phyloP scores from a whole-genome alignment of 2,888 invertebrate genomes.

The Eupeodes luniger region DNA sequence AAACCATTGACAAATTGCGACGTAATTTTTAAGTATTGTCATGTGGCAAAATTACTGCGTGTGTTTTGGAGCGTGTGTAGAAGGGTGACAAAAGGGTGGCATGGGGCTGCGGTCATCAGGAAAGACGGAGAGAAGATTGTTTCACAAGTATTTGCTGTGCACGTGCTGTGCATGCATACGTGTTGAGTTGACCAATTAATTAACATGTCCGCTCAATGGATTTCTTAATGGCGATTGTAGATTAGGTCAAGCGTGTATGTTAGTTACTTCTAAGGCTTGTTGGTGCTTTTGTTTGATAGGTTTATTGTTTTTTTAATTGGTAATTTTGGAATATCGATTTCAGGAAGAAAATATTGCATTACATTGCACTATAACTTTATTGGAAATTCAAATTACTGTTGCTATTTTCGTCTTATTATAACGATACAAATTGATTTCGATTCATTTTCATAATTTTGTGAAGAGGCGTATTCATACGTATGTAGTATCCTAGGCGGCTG shows the following conservation, averaged over 20 bases:
- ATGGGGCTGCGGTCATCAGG: too few relatives aligned
- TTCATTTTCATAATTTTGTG: too few relatives aligned
- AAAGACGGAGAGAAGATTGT: too few relatives aligned
- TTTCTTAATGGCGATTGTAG: too few relatives aligned
- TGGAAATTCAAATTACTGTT: slow-evolving; percentile 1
- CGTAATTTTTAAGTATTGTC: slow-evolving; percentile 19
- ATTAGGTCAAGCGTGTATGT: background rate
- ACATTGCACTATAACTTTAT: background rate
- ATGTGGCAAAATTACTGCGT: background rate
- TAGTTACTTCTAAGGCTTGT: background rate
- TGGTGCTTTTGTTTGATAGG: background rate
- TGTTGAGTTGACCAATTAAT: slow-evolving; percentile 15
- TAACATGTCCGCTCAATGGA: too few relatives aligned
- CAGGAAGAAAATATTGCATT: slow-evolving; percentile 11
- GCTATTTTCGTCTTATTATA: background rate
- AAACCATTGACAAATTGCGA: slow-evolving; percentile 41
- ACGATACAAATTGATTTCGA: background rate
- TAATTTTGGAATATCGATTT: slow-evolving; percentile 3
- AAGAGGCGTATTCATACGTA: background rate
- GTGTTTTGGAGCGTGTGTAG: background rate
- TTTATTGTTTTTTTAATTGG: slow-evolving; percentile 15
- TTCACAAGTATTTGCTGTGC: too few relatives aligned
- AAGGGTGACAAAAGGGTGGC: too few relatives aligned
- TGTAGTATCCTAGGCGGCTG: background rate
- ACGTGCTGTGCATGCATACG: too few relatives aligned